phyloP scores from a whole-genome alignment of 1,140 invertebrate genomes.

The Leptoteleia sp. region DNA sequence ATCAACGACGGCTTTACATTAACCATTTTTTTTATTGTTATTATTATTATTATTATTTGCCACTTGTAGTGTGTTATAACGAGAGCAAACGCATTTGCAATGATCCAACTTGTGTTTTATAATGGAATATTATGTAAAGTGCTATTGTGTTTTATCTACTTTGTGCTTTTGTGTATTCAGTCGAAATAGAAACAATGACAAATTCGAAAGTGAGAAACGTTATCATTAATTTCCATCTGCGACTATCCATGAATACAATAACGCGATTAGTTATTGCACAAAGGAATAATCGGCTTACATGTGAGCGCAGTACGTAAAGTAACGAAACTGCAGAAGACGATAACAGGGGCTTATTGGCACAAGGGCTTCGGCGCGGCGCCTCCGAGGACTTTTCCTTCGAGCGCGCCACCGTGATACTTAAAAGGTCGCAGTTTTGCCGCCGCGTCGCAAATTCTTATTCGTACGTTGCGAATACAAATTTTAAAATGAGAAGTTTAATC shows the following conservation, averaged over 20 bases:
- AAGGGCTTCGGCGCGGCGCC: slow-evolving; percentile 51
- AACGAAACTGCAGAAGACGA: slow-evolving; percentile 67
- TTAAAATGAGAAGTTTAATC: slow-evolving; percentile 6
- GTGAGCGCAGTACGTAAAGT: slow-evolving; percentile 64
- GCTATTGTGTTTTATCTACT: slow-evolving; percentile 59
- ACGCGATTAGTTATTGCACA: slow-evolving; percentile 68
- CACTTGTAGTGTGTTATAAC: no score
- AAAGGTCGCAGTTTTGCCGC: slow-evolving; percentile 33
- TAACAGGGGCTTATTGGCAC: slow-evolving; percentile 68
- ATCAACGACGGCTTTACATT: no score
- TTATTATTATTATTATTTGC: no score
- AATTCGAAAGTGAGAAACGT: slow-evolving; percentile 64
- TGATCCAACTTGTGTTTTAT: slow-evolving; percentile 18
- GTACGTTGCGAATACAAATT: not conserved
- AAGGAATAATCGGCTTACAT: slow-evolving; percentile 69
- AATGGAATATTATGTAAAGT: slow-evolving; percentile 33
- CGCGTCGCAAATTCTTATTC: slow-evolving; percentile 18
- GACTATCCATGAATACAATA: slow-evolving; percentile 65
- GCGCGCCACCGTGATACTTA: slow-evolving; percentile 8
- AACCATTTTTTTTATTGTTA: no score
- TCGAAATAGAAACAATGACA: slow-evolving; percentile 63
- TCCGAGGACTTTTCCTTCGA: slow-evolving; percentile 55
- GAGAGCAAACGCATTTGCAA: no score
- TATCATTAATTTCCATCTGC: slow-evolving; percentile 66
- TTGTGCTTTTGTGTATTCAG: slow-evolving; percentile 50